Evolutionary conservation across 2,888 invertebrate genomes (phyloP), one percentile per base, ranked within the genome.

Genomic region (Meghimatium bilineatum): DNA sequence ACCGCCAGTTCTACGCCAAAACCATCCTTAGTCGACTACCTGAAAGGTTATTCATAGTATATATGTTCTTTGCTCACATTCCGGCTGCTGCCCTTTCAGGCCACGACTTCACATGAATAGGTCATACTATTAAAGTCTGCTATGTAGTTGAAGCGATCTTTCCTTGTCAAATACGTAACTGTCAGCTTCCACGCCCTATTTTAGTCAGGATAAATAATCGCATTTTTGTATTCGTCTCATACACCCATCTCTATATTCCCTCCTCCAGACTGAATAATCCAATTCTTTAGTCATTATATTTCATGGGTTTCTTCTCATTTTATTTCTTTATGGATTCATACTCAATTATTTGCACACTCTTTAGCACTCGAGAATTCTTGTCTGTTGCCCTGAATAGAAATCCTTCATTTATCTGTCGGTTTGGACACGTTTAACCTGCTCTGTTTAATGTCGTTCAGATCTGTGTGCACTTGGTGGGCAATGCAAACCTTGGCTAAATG

Each of bases 371-470:
- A 52, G 72, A n/a, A 44, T 72, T 72, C 72, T 44, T 44, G 29
- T 72, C 72, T 72, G n/a, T 72, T 44, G 12, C 72, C n/a, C 72
- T 72, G 72, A 72, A 72, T 72, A n/a, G 72, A 72, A 72, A 72
- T 72, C 52, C 74, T 74, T 52, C 74, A 74, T 49, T 49, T 52
- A 52, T 74, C 52, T 74, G 74, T 32, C 52, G 29, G 74, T 29
- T 52, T 74, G 74, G 32, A 32, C 29, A 29, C 29, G 52, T 74
- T 74, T 74, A 74, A 74, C 52, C 49, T 52, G 49, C 74, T 74
- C 74, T 52, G 52, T 74, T 32, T 52, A 32, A 44, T 74, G 52
- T 74, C 52, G 20, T 52, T 32, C 44, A 12, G 32, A 52, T 74
- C 49, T 74, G 52, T 52, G 49, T 52, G 52, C 49, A 52, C 52